phyloP scores from a whole-genome alignment of 2,797 vertebrate species.

The Acrossocheilus fasciatus region DNA sequence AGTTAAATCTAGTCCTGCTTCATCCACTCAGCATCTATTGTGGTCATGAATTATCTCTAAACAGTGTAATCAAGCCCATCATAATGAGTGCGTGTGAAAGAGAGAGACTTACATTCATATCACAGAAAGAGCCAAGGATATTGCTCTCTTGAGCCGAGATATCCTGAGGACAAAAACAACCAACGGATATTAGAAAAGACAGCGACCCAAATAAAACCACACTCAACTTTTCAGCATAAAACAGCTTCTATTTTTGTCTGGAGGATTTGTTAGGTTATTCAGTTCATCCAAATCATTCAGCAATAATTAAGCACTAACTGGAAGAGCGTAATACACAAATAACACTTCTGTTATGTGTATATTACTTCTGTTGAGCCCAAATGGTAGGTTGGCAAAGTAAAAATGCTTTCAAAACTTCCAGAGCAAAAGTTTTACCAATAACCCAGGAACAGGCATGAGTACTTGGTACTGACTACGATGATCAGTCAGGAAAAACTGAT shows the following conservation, averaged over 20 bases:
- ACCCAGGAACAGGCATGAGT: background rate
- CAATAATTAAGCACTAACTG: background rate
- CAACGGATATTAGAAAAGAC: conserved; percentile 9
- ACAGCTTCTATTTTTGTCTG: background rate
- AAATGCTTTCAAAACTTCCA: background rate
- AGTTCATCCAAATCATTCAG: background rate
- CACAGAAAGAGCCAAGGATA: conserved; percentile 98
- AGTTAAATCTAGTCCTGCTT: background rate
- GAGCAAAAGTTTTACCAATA: no score
- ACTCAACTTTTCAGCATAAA: background rate
- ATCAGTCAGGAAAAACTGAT: no score
- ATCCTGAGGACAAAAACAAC: conserved; percentile 79
- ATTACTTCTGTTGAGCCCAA: background rate
- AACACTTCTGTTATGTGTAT: background rate
- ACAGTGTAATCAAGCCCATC: conserved; percentile 2
- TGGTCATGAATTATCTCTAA: background rate
- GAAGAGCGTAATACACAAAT: background rate
- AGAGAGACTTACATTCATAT: conserved; percentile 94
- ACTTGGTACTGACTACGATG: background rate
- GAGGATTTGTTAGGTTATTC: background rate
- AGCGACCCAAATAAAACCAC: background rate
- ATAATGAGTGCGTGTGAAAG: background rate
- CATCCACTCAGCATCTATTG: conserved; percentile 5
- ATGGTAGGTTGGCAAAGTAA: background rate
- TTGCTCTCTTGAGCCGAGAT: conserved; percentile 99